phyloP scores from a whole-genome alignment of 2,113 vertebrate species.

The Ciconia boyciana region DNA sequence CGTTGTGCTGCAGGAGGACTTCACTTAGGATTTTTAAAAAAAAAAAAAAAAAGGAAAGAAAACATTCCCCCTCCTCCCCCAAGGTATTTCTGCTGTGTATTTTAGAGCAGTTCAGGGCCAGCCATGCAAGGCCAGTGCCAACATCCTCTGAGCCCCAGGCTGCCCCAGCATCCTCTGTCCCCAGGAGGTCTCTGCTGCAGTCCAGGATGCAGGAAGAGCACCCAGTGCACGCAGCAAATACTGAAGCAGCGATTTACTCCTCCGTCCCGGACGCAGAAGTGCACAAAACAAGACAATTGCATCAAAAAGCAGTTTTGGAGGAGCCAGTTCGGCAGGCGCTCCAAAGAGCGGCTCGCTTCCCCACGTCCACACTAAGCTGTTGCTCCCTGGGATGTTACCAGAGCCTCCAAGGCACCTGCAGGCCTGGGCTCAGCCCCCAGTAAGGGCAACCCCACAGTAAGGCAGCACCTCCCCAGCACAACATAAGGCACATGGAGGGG shows the following conservation, averaged over 20 bases:
- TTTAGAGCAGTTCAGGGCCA: background rate
- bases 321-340: background rate
- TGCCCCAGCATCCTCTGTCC: background rate
- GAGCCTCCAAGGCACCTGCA: background rate
- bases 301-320: background rate
- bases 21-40: background rate
- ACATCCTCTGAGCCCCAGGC: background rate
- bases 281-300: background rate
- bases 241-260: background rate
- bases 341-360: background rate
- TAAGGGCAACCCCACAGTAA: background rate
- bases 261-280: rapidly evolving
- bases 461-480: background rate
- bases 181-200: background rate
- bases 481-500: rapidly evolving
- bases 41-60: background rate
- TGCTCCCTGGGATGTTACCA: rapidly evolving
- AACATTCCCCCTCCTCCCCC: background rate
- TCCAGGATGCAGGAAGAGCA: rapidly evolving
- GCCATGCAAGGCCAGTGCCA: background rate
- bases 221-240: background rate
- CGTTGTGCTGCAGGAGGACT: background rate
- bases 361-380: background rate
- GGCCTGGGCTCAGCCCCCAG: background rate
- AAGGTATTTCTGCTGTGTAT: background rate